phyloP scores from a whole-genome alignment of 92 coral and sea anemone species.

The Scolanthus callimorphus region DNA sequence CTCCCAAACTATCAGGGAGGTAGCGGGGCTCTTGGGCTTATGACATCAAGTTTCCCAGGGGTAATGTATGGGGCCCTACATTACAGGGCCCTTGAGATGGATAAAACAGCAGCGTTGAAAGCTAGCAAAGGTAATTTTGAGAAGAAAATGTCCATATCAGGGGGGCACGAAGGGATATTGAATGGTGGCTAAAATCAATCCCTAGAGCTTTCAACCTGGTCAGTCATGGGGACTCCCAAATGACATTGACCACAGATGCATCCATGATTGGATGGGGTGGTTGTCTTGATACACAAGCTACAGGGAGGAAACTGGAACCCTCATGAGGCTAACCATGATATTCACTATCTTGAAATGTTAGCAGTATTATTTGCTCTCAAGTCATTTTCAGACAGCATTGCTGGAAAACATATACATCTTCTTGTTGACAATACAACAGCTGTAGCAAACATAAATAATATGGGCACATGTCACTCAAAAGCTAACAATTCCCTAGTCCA shows the following conservation, averaged over 20 bases:
- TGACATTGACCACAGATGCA: constrained; percentile 35
- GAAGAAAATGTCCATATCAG: constrained; percentile 23
- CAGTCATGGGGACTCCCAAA: constrained; percentile 29
- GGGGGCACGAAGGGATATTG: constrained; percentile 18
- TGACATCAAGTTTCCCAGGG: constrained; percentile 22
- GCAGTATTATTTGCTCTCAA: no score
- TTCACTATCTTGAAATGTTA: no score
- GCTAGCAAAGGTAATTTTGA: constrained; percentile 42
- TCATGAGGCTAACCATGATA: no score
- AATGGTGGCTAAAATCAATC: constrained; percentile 22
- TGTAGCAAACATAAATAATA: no score
- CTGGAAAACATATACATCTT: no score
- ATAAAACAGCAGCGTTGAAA: constrained; percentile 40
- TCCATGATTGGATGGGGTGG: constrained; percentile 23
- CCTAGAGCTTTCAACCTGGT: constrained; percentile 27
- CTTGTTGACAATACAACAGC: no score
- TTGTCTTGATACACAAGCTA: constrained; percentile 1
- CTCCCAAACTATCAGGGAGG: constrained; percentile 17
- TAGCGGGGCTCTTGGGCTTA: constrained; percentile 16
- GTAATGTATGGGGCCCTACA: constrained; percentile 38
- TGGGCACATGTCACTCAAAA: no score
- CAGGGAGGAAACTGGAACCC: no score
- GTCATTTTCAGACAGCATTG: no score
- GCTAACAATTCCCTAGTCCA: no score
- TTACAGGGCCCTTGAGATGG: constrained; percentile 32